Evolutionary conservation across 2,797 vertebrate species (phyloP).

Genomic region (Danio choprae): DNA sequence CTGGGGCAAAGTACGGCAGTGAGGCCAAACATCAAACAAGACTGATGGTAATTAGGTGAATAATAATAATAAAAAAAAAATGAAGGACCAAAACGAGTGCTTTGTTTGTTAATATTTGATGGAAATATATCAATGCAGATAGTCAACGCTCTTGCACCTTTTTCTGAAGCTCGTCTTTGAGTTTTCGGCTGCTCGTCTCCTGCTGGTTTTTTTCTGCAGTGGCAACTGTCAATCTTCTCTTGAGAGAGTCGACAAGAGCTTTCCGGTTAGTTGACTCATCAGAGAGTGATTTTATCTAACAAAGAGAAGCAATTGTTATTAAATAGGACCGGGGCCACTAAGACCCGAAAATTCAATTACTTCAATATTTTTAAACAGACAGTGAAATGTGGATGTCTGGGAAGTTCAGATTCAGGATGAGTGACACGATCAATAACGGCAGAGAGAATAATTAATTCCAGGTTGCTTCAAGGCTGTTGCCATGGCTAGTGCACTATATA

Average conservation of each 20-base stretch:
- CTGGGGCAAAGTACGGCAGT: conserved; percentile 40
- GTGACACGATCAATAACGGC: conserved; percentile 6
- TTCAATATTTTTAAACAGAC: conserved; percentile 20
- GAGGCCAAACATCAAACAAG: conserved; percentile 38
- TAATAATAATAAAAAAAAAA: conserved; percentile 1
- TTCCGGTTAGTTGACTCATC: conserved; percentile 90
- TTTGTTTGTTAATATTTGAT: background rate
- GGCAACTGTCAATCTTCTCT: conserved; percentile 84
- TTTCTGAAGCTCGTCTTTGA: conserved; percentile 85
- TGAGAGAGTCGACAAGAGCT: conserved; percentile 84
- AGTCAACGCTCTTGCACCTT: conserved; percentile 77
- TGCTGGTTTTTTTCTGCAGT: conserved; percentile 84
- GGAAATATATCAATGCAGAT: background rate
- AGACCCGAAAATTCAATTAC: conserved; percentile 11
- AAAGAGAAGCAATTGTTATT: conserved; percentile 26
- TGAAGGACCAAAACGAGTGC: background rate
- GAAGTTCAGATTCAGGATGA: background rate
- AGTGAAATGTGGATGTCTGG: conserved; percentile 4
- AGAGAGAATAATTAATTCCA: conserved; percentile 38
- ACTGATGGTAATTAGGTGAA: conserved; percentile 18
- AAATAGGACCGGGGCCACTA: background rate
- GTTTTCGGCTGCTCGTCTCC: conserved; percentile 81
- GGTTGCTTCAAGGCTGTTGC: conserved; percentile 15
- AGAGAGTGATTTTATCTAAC: conserved; percentile 82
- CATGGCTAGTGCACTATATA: background rate